phyloP scores from a whole-genome alignment of 1,140 invertebrate species.

The Ostrea denselamellosa region DNA sequence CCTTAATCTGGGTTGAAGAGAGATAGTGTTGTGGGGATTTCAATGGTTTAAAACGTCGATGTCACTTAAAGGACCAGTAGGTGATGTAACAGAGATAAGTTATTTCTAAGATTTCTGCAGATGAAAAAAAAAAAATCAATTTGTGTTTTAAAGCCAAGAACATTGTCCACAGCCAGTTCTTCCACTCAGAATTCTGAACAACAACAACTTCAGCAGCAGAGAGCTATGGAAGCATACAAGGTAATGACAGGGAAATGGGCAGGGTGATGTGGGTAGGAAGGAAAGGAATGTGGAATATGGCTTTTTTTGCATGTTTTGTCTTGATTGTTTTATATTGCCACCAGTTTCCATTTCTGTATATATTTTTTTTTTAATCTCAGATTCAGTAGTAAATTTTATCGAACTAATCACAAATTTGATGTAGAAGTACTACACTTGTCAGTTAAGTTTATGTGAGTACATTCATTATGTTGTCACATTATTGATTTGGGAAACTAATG shows the following conservation, averaged over 20 bases:
- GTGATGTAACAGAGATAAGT: not conserved
- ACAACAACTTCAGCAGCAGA: slow-evolving; percentile 40
- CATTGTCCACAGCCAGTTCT: not conserved
- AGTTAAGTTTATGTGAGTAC: too few species aligned
- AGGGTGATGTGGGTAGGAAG: not conserved
- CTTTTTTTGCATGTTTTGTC: not conserved
- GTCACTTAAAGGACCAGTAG: too few species aligned
- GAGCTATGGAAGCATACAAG: slow-evolving; percentile 51
- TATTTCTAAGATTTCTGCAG: not conserved
- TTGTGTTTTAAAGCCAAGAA: not conserved
- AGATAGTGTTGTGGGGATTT: too few species aligned
- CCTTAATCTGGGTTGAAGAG: too few species aligned
- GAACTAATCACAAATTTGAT: too few species aligned
- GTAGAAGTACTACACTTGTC: too few species aligned
- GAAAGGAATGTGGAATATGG: not conserved
- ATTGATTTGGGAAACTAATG: too few species aligned
- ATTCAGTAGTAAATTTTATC: too few species aligned
- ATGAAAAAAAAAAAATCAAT: not conserved
- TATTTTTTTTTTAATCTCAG: too few species aligned
- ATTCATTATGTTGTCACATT: too few species aligned
- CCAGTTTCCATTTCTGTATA: not conserved
- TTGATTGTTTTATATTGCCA: not conserved
- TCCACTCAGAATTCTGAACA: slow-evolving; percentile 8
- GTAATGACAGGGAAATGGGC: not conserved
- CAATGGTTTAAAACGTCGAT: too few species aligned